Base-by-base conservation (phyloP, 2,888 invertebrate genomes). In the Epinotia ramella region DNA sequence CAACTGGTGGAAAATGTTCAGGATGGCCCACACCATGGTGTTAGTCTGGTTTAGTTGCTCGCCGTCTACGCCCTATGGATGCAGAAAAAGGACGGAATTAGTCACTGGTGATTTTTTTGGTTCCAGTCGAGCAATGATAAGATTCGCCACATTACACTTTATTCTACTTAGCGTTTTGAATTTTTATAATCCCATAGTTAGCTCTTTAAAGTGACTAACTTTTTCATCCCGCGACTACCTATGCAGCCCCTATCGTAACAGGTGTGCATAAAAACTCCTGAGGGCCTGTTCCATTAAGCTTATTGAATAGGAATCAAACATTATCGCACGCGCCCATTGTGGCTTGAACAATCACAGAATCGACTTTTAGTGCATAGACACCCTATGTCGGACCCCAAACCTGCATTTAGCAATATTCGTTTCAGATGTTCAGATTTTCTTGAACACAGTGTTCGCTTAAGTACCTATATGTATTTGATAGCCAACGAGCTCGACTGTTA, bases 1-100 rank as follows among this genome's bases (percentile, higher is more conserved):
- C 92, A 93, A 92, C 94, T 93, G 94, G 79, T 94, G 94, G 94
- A 94, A 94, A 94, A 94, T 89, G 83, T 81, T 85, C 88, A 84
- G 84, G 88, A 87, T 88, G 88, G 88, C 93, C 92, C 86, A 87
- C 91, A 93, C 93, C 93, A 81, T 84, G 82, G 73, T 83, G 83
- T 90, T 91, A 91, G 82, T 86, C 86, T 86, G 85, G 77, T 85
- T 86, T 87, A 80, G 77, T 81, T 83, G 76, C 83, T 82, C 77
- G 79, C 78, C 79, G 77, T 78, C 79, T 77, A 80, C 75, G 88
- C 85, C 90, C 93, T 92, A 89, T 81, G 81, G 53, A 76, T 66
- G 67, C 65, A 71, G 24, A 75, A 67, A 40, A 75, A 57, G 66
- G 53, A 57, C 44, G 12, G 49, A n/a, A 71, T 76, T 76, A 76